Conservation (phyloP, 2,888 invertebrate genomes). For the Hydriomena furcata region DNA sequence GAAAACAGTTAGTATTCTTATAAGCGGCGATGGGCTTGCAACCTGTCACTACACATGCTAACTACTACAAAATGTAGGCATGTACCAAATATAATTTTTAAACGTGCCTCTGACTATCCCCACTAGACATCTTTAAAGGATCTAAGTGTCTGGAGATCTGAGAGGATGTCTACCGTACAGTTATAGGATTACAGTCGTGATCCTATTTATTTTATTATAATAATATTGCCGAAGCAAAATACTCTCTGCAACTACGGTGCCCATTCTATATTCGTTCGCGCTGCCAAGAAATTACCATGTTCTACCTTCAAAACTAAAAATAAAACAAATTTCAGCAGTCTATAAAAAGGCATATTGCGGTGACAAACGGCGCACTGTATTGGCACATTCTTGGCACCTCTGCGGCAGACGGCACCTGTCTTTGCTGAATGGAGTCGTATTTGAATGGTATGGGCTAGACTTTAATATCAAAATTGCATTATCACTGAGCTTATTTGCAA, state of each 20-base stretch:
- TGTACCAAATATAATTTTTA: too few species aligned
- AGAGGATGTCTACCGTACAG: too few species aligned
- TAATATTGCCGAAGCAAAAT: neutral
- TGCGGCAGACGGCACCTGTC: conserved; percentile 30
- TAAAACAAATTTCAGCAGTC: conserved; percentile 14
- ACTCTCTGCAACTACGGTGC: neutral
- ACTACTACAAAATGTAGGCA: too few species aligned
- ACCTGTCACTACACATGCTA: too few species aligned
- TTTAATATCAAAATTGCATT: conserved; percentile 2
- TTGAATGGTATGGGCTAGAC: conserved; percentile 21
- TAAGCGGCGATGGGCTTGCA: too few species aligned
- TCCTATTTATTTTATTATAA: too few species aligned
- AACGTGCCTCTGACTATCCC: too few species aligned
- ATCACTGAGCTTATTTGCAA: neutral
- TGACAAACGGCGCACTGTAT: conserved; percentile 28
- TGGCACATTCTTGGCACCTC: conserved; percentile 36
- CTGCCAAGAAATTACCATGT: conserved; percentile 25
- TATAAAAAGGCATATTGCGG: conserved; percentile 22
- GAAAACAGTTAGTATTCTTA: too few species aligned
- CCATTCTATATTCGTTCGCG: conserved; percentile 1
- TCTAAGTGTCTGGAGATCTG: too few species aligned
- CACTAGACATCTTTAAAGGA: too few species aligned
- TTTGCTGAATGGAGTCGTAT: conserved; percentile 23
- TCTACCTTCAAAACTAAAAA: conserved; percentile 18
- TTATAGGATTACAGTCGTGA: too few species aligned